phyloP scores from a whole-genome alignment of 2,888 invertebrate genomes.

The Andrena fulva region DNA sequence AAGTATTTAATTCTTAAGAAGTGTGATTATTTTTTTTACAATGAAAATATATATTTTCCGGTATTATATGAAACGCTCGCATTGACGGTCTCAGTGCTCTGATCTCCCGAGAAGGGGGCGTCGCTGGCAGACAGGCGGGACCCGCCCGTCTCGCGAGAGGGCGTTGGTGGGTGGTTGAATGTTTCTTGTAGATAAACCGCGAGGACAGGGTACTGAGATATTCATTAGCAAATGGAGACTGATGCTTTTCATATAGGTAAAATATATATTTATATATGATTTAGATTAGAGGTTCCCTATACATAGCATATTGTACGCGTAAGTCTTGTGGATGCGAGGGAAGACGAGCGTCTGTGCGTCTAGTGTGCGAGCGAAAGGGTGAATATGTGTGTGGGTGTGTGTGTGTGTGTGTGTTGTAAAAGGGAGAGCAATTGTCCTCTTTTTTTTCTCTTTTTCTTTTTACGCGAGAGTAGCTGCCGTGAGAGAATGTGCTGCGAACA shows the following conservation, averaged over 20 bases:
- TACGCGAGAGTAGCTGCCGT: constrained; percentile 7
- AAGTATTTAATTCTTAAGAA: constrained; percentile 84
- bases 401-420: constrained; percentile 15
- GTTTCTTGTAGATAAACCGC: constrained; percentile 56
- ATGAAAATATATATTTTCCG: constrained; percentile 84
- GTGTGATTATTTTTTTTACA: constrained; percentile 84
- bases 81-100: constrained; percentile 75
- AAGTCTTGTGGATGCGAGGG: constrained; percentile 71
- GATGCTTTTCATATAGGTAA: constrained; percentile 85
- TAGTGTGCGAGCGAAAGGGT: not conserved
- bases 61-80: constrained; percentile 84
- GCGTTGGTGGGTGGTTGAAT: constrained; percentile 6
- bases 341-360: not conserved
- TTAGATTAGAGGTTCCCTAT: constrained; percentile 80
- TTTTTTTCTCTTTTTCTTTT: not conserved
- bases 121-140: not conserved
- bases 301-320: constrained; percentile 76
- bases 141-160: not conserved
- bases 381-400: constrained; percentile 35
- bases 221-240: constrained; percentile 82
- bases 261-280: constrained; percentile 84
- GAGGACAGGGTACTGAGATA: constrained; percentile 68
- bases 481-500: constrained; percentile 23
- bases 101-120: constrained; percentile 47
- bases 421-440: constrained; percentile 6